phyloP scores from a whole-genome alignment of 1,140 invertebrate genomes.

The Caenorhabditis remanei region DNA sequence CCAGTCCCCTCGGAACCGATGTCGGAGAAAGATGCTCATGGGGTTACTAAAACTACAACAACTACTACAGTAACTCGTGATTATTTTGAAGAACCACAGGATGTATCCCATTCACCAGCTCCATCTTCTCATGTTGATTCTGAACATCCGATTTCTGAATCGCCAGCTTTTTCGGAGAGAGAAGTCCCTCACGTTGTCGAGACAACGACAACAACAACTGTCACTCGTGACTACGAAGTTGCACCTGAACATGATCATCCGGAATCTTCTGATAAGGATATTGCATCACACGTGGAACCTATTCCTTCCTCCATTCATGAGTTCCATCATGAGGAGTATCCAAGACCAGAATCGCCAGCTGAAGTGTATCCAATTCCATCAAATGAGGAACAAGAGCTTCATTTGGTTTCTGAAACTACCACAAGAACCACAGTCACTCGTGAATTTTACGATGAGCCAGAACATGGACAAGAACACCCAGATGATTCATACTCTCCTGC shows the following conservation, averaged over 20 bases:
- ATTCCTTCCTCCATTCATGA: not conserved
- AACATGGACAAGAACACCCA: not conserved
- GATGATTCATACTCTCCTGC: not conserved
- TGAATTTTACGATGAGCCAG: constrained; percentile 32
- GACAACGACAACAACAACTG: not conserved
- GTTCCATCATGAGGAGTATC: not conserved
- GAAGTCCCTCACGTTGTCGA: not conserved
- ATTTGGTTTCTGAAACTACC: not conserved
- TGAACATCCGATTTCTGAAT: not conserved
- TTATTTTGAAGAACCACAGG: not conserved
- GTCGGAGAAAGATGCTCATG: not conserved
- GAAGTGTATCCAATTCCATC: constrained; percentile 3
- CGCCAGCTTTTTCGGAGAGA: not conserved
- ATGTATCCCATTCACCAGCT: not conserved
- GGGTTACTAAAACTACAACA: not conserved
- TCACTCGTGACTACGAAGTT: no score
- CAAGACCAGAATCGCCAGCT: not conserved
- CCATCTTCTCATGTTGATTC: not conserved
- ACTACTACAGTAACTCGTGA: constrained; percentile 14
- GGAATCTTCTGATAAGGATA: no score
- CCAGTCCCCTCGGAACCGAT: not conserved
- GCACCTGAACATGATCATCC: no score
- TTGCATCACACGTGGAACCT: not conserved
- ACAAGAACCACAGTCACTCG: not conserved
- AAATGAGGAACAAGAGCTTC: not conserved